These are phyloP conservation scores for Andrena fulva DNA, from an alignment of 2,888 invertebrate genomes.

Conservation along the genomic window DNA sequence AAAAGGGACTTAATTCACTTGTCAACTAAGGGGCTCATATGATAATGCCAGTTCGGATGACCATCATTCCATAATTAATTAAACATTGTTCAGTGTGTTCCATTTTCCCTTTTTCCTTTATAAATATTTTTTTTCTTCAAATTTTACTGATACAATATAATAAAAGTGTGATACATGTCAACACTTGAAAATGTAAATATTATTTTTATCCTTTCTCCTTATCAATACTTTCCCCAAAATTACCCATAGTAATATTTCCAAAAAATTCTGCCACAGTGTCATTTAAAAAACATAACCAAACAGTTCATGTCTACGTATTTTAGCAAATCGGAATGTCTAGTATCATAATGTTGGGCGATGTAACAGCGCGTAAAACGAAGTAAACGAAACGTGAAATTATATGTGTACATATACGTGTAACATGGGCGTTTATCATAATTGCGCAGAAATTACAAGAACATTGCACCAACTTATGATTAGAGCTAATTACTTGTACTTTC, in stretches of 20 bases:
- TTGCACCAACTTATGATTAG: neutral
- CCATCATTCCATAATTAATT: no score
- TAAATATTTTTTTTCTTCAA: no score
- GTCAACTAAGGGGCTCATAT: no score
- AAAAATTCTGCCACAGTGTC: neutral
- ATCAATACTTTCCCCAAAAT: neutral
- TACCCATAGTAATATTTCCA: neutral
- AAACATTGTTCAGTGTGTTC: no score
- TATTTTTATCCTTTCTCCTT: no score
- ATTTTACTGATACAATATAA: no score
- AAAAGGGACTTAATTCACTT: no score
- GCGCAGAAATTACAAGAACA: neutral
- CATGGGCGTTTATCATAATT: neutral
- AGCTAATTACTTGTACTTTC: neutral
- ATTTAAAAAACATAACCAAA: neutral
- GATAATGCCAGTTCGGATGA: no score
- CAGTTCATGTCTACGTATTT: neutral
- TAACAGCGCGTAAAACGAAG: neutral
- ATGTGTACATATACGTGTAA: neutral
- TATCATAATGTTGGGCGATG: neutral
- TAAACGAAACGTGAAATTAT: slow-evolving; percentile 6
- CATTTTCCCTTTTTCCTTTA: no score
- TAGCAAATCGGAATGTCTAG: neutral
- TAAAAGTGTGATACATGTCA: no score
- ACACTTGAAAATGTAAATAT: no score